Conservation (phyloP, 2,113 vertebrate genomes). For the Tringa solitaria region DNA sequence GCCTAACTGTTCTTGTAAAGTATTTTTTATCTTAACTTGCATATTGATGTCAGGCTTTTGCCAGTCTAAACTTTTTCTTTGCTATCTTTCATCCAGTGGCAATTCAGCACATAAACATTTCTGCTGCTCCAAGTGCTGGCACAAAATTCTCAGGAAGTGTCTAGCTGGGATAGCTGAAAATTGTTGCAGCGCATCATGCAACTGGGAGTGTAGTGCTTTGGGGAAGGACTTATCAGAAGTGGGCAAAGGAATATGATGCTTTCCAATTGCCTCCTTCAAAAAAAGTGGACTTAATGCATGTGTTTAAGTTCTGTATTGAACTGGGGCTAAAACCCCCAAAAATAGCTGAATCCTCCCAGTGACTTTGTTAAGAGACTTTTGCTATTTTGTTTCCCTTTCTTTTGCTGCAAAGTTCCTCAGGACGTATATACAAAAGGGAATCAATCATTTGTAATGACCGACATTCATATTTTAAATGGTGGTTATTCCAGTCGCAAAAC, state of each 20-base stretch:
- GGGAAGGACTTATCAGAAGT: background rate
- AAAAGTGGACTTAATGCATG: background rate
- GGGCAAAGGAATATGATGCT: fast-evolving
- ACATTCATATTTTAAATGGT: background rate
- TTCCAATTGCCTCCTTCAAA: background rate
- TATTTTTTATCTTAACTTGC: background rate
- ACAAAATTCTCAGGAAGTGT: background rate
- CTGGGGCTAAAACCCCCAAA: background rate
- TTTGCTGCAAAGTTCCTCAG: background rate
- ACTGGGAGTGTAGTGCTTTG: background rate
- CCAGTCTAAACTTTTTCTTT: background rate
- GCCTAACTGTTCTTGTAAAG: background rate
- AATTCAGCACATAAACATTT: background rate
- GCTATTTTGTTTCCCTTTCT: background rate
- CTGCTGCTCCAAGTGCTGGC: background rate
- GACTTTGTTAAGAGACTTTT: background rate
- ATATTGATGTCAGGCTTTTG: background rate
- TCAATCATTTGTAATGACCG: background rate
- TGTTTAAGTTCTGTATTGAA: background rate
- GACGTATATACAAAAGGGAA: background rate
- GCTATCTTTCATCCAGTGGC: background rate
- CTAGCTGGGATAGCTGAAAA: background rate
- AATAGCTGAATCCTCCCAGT: background rate
- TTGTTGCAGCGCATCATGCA: background rate
- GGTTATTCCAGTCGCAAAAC: background rate